These are phyloP conservation scores for Cyphomyrus discorhynchus DNA, from an alignment of 2,113 vertebrate species.

Conservation along the genomic window DNA sequence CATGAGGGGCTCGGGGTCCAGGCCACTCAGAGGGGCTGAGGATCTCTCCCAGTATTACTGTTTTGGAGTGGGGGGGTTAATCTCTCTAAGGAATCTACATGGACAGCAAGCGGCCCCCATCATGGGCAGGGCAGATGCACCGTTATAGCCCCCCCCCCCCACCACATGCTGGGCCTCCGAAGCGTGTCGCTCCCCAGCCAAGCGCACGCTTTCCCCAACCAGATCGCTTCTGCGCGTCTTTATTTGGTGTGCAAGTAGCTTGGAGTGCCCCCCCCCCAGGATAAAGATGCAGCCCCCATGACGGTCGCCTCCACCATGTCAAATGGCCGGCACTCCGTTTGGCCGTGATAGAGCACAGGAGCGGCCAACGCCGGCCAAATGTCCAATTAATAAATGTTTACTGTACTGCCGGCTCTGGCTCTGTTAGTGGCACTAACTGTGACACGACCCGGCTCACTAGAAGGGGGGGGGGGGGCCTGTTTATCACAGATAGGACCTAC, in stretches of 20 bases:
- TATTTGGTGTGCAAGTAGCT: not conserved
- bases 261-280: not conserved
- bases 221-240: not conserved
- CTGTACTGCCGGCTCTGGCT: not conserved
- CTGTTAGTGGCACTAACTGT: not conserved
- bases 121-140: not conserved
- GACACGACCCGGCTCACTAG: not conserved
- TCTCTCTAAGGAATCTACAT: not conserved
- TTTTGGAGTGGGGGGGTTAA: not conserved
- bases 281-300: not conserved
- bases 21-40: not conserved
- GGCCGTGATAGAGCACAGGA: not conserved
- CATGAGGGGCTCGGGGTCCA: not conserved
- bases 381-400: slow-evolving; percentile 13
- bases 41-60: not conserved
- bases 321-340: not conserved
- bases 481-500: not conserved
- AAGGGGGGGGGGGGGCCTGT: not conserved
- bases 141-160: not conserved
- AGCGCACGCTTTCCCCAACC: not conserved
- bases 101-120: not conserved
- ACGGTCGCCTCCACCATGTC: not conserved
- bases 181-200: not conserved
- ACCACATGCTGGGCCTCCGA: not conserved
- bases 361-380: not conserved